A percentile compares a stretch with the other conserved stretches of the same genome.
Evolutionary conservation across 1,140 invertebrate genomes (phyloP).

Genomic region (Drosophila sucinea): DNA sequence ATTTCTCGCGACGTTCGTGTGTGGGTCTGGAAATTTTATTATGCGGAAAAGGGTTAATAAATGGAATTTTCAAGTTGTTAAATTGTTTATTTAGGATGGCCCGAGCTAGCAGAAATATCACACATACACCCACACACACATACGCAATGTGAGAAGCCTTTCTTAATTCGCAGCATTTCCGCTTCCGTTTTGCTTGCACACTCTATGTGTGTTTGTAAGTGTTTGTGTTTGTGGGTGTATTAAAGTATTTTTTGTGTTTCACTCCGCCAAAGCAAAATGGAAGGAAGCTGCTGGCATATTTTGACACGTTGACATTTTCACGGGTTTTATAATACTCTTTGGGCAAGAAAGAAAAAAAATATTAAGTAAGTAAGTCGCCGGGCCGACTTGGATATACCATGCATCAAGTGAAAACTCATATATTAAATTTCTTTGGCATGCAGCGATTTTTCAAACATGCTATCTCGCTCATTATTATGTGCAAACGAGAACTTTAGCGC

Average conservation of each 20-base stretch:
- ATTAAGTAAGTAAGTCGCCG: too few relatives aligned
- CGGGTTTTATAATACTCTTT: constrained; percentile 43
- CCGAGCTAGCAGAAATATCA: constrained; percentile 22
- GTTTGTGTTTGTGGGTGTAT: constrained; percentile 27
- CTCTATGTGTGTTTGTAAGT: constrained; percentile 1
- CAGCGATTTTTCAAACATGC: too few relatives aligned
- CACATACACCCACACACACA: constrained; percentile 9
- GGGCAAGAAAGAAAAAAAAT: background rate
- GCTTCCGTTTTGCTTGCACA: constrained; percentile 32
- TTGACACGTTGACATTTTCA: constrained; percentile 64
- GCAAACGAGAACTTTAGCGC: too few relatives aligned
- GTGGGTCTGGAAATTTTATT: constrained; percentile 56
- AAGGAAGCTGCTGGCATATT: constrained; percentile 62
- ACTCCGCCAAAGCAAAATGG: constrained; percentile 39
- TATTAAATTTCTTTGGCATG: too few relatives aligned
- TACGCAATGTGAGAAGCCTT: constrained; percentile 5
- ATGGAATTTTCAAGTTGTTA: constrained; percentile 69
- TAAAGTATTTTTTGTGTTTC: constrained; percentile 57
- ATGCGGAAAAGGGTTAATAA: constrained; percentile 66
- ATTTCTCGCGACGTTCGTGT: constrained; percentile 16
- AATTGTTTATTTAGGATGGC: constrained; percentile 67
- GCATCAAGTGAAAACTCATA: too few relatives aligned
- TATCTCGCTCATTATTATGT: too few relatives aligned
- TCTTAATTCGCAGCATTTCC: constrained; percentile 42
- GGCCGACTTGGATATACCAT: too few relatives aligned